Base-by-base conservation (phyloP, 2,113 vertebrate species). In the Plectropomus leopardus region DNA sequence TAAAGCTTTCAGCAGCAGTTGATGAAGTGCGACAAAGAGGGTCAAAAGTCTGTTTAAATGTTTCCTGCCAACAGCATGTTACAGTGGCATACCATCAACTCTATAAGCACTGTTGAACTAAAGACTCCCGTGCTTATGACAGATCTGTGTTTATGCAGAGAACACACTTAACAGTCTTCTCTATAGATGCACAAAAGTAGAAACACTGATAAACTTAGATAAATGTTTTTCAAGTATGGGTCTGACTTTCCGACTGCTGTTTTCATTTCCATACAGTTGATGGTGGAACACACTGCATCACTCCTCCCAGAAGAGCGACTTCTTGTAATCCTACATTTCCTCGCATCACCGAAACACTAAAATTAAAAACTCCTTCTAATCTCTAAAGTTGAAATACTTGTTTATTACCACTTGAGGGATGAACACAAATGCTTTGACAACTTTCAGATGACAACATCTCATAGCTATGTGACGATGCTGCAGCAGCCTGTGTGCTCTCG, bases 51-150 rank as follows among this genome's bases (percentile, higher is more conserved):
- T 13, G 36, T 63, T 74, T 50, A 57, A 78, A 82, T 50, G 48
- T 70, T 80, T 86, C 81, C 83, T 86, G 78, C 58, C 54, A 68
- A 47, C 60, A 44, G 32, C 36, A 66, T 68, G 45, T 50, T 55
- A 68, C 19, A 23, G 54, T 32, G 65, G 24, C 57, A 55, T 13
- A 48, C 51, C 28, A 28, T 6, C 28, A 32, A 15, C 65, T 47
- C 40, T 16, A n/a, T 15, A 5, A n/a, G 54, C 63, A 57, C 17
- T 7, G n/a, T 15, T 59, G 59, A 70, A 28, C n/a, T 8, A 16
- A 5, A 16, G 26, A 30, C 23, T 6, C 2, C 17, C 4, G 50
- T 30, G 36, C n/a, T 51, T 14, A n/a, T 16, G 17, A 11, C 44
- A 42, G 54, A 57, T 53, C 40, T 48, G 24, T 16, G 34, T 24